phyloP scores from a whole-genome alignment of 2,888 invertebrate genomes.

The Serripes groenlandicus region DNA sequence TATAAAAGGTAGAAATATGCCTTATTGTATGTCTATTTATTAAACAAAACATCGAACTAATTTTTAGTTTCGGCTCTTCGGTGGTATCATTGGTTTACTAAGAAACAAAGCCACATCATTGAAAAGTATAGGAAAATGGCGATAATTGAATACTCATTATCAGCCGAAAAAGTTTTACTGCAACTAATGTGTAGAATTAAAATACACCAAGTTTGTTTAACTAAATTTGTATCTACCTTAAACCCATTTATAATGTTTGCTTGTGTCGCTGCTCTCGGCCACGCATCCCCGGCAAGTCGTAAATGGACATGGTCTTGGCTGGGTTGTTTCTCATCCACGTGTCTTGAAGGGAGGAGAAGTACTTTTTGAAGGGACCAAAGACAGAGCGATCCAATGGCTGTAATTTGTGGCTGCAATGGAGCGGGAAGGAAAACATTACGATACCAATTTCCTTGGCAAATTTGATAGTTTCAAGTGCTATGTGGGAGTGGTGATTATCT shows the following conservation, averaged over 20 bases:
- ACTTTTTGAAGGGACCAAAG: conserved; percentile 79
- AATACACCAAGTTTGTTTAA: no score
- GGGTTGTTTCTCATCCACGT: conserved; percentile 69
- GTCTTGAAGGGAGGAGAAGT: conserved; percentile 74
- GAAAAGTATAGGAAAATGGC: no score
- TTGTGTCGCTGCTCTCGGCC: conserved; percentile 49
- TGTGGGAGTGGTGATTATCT: conserved; percentile 81
- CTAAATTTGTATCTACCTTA: conserved; percentile 29
- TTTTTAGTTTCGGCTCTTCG: no score
- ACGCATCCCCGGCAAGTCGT: conserved; percentile 57
- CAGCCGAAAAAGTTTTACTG: no score
- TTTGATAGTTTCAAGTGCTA: conserved; percentile 57
- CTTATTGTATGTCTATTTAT: no score
- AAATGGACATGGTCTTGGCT: conserved; percentile 80
- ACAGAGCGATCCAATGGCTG: conserved; percentile 86
- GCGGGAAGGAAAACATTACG: conserved; percentile 47
- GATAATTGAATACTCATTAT: no score
- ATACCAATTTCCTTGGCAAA: conserved; percentile 82
- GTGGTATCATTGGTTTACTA: no score
- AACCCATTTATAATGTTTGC: conserved; percentile 56
- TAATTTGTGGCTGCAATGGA: conserved; percentile 83
- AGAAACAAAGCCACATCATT: no score
- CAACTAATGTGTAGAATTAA: no score
- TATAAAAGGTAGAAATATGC: no score
- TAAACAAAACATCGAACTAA: no score